A percentile compares a stretch with the other conserved stretches of the same genome.
These are phyloP conservation scores for Cecidostiba fungosa DNA, from an alignment of 2,888 invertebrate species.

Conservation along the genomic window DNA sequence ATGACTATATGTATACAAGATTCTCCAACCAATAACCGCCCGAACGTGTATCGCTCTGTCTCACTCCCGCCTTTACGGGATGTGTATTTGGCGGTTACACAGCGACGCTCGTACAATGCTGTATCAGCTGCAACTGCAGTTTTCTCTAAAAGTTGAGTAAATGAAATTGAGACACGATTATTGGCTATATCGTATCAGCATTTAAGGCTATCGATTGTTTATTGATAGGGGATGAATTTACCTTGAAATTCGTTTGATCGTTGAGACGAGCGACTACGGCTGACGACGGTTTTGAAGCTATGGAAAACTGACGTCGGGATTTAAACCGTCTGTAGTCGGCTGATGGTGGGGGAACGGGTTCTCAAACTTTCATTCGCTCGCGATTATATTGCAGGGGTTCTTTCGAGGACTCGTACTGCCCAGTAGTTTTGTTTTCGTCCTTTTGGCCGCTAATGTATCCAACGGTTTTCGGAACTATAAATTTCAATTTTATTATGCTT, in stretches of 20 bases:
- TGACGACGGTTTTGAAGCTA: slow-evolving; percentile 1
- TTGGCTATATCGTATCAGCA: background rate
- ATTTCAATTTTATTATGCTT: background rate
- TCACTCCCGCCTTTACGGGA: background rate
- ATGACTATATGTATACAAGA: too few species aligned
- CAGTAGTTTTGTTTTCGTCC: background rate
- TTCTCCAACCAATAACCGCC: background rate
- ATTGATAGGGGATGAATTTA: background rate
- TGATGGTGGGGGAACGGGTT: background rate
- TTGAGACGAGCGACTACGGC: background rate
- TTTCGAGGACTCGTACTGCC: background rate
- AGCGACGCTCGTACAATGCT: background rate
- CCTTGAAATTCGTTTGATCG: background rate
- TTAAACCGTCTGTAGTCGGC: background rate
- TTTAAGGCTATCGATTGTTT: background rate
- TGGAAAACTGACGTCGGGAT: background rate
- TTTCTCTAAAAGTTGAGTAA: background rate
- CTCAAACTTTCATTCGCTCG: background rate
- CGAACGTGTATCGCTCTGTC: background rate
- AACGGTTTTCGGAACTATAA: background rate
- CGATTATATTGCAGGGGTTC: slow-evolving; percentile 1
- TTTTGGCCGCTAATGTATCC: background rate
- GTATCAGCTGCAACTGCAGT: background rate
- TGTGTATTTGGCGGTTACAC: slow-evolving; percentile 5
- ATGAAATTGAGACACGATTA: background rate